A percentile compares a stretch with the other conserved stretches of the same genome.
phyloP scores from a whole-genome alignment of 1,140 invertebrate genomes.

The Drosophila repletoides region DNA sequence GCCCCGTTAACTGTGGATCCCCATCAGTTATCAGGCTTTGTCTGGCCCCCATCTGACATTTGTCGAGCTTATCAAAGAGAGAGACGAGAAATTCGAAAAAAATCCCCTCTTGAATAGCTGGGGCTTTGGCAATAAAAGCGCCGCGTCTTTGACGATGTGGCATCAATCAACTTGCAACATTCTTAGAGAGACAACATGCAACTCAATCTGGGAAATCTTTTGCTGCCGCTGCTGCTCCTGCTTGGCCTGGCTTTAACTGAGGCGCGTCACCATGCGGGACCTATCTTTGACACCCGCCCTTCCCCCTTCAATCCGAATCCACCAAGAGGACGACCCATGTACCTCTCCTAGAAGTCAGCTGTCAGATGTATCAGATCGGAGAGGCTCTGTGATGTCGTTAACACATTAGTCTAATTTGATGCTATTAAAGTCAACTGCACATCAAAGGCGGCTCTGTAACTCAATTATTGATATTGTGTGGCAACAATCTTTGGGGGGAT shows the following conservation, averaged over 20 bases:
- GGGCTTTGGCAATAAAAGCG: constrained; percentile 53
- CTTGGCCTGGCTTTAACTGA: constrained; percentile 25
- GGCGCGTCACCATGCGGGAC: constrained; percentile 5
- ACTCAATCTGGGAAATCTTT: constrained; percentile 52
- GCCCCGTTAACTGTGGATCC: constrained; percentile 2
- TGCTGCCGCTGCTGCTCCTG: constrained; percentile 27
- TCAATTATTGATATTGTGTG: constrained; percentile 43
- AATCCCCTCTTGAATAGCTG: background rate
- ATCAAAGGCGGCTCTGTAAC: constrained; percentile 48
- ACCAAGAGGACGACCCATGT: constrained; percentile 15
- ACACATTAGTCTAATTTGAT: constrained; percentile 64
- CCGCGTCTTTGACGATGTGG: background rate
- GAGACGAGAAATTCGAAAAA: too few species aligned
- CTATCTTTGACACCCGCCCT: constrained; percentile 36
- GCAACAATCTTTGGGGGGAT: background rate
- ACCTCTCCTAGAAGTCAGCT: too few species aligned
- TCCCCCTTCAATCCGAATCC: constrained; percentile 60
- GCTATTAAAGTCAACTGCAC: constrained; percentile 55
- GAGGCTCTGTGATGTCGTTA: constrained; percentile 56
- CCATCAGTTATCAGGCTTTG: constrained; percentile 15
- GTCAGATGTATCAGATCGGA: too few species aligned
- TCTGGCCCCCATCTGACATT: constrained; percentile 3
- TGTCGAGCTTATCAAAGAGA: constrained; percentile 27
- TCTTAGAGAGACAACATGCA: constrained; percentile 46
- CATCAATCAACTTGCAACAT: constrained; percentile 58